These are phyloP conservation scores for Gymnosoma rotundatum DNA, from an alignment of 2,888 invertebrate species.

Conservation along the genomic window DNA sequence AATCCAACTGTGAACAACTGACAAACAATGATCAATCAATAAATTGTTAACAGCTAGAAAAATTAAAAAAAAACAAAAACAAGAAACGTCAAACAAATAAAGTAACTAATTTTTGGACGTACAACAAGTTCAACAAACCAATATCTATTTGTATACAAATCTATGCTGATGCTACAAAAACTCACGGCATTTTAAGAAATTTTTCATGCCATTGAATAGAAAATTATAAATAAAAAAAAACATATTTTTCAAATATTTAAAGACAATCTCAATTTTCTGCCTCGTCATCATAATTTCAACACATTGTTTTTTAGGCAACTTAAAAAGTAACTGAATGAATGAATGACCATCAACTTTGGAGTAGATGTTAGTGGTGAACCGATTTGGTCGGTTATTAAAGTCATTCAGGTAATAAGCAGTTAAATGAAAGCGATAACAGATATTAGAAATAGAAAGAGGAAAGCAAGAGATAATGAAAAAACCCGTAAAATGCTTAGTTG, in stretches of 20 bases:
- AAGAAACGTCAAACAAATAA: constrained; percentile 12
- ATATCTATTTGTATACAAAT: constrained; percentile 23
- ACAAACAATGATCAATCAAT: constrained; percentile 70
- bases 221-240: constrained; percentile 59
- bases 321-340: neutral
- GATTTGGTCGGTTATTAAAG: constrained; percentile 22
- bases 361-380: neutral
- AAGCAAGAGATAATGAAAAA: neutral
- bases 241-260: constrained; percentile 31
- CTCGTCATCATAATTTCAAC: constrained; percentile 63
- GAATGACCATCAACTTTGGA: constrained; percentile 8
- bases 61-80: neutral
- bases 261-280: constrained; percentile 46
- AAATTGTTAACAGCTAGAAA: constrained; percentile 62
- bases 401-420: constrained; percentile 48
- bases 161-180: constrained; percentile 56
- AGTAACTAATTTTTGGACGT: constrained; percentile 45
- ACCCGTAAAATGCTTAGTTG: neutral
- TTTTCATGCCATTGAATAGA: constrained; percentile 53
- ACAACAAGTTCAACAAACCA: constrained; percentile 66
- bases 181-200: constrained; percentile 39
- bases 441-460: neutral
- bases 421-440: constrained; percentile 49
- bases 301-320: constrained; percentile 44
- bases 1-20: constrained; percentile 67